A percentile compares a stretch with the other conserved stretches of the same genome.
phyloP scores from a whole-genome alignment of 2,888 invertebrate species.

The Pyrrhosoma nymphula region DNA sequence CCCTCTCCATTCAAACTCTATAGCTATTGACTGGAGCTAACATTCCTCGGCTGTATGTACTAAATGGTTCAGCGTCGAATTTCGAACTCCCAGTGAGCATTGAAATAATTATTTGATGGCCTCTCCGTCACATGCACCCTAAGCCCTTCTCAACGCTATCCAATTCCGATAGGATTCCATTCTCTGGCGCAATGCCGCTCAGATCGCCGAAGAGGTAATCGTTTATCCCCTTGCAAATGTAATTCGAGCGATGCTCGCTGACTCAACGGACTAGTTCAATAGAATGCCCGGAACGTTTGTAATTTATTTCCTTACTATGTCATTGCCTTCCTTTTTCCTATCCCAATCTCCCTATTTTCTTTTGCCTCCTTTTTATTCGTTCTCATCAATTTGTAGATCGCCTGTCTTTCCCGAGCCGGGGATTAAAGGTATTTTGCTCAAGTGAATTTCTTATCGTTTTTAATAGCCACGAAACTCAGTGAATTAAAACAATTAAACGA shows the following conservation, averaged over 20 bases:
- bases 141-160: neutral
- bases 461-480: too few species aligned
- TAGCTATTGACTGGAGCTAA: neutral
- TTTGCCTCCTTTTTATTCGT: neutral
- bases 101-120: neutral
- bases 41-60: neutral
- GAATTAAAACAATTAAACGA: too few species aligned
- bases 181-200: neutral
- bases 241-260: neutral
- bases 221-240: neutral
- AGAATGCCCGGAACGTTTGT: neutral
- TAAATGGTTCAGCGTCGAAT: neutral
- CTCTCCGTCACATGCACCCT: neutral
- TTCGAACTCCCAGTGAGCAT: neutral
- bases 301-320: neutral
- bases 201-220: neutral
- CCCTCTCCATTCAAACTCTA: neutral
- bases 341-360: neutral
- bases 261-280: neutral
- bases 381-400: neutral
- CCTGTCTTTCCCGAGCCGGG: neutral
- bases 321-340: neutral
- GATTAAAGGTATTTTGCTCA: too few species aligned
- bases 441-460: too few species aligned
- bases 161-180: slow-evolving; percentile 2